Conservation (phyloP, 2,113 vertebrate genomes). For the Rallus limicola region DNA sequence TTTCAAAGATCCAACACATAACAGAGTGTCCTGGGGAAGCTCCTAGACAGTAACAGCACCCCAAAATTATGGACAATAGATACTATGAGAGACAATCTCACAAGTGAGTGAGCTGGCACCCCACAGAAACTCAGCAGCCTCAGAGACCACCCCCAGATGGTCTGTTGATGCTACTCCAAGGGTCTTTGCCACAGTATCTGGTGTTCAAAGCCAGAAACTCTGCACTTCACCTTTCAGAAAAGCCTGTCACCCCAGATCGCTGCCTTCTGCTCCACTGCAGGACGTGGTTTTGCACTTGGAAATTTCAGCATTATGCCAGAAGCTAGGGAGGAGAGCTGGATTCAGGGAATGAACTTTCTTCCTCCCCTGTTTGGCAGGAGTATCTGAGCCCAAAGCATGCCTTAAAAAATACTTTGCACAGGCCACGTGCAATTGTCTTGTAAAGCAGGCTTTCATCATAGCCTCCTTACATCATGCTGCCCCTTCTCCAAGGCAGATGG, state of each 20-base stretch:
- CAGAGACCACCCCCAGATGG: background rate
- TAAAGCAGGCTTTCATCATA: constrained; percentile 49
- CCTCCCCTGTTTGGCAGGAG: background rate
- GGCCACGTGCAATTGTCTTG: background rate
- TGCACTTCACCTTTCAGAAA: background rate
- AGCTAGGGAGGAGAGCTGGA: background rate
- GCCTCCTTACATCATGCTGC: constrained; percentile 33
- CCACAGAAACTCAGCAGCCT: background rate
- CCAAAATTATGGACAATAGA: background rate
- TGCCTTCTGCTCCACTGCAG: background rate
- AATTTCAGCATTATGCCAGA: background rate
- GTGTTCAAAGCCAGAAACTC: background rate
- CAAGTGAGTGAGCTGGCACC: background rate
- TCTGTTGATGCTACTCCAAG: background rate
- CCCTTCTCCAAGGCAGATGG: constrained; percentile 44
- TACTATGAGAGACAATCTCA: background rate
- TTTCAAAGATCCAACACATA: background rate
- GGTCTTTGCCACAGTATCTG: background rate
- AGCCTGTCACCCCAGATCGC: background rate
- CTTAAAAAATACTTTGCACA: constrained; percentile 22
- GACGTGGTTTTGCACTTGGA: background rate
- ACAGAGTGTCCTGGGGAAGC: background rate
- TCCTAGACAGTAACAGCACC: background rate
- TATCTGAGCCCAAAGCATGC: background rate
- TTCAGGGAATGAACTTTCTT: background rate